Conservation (phyloP, 2,888 invertebrate genomes). For the Yponomeuta malinellus region DNA sequence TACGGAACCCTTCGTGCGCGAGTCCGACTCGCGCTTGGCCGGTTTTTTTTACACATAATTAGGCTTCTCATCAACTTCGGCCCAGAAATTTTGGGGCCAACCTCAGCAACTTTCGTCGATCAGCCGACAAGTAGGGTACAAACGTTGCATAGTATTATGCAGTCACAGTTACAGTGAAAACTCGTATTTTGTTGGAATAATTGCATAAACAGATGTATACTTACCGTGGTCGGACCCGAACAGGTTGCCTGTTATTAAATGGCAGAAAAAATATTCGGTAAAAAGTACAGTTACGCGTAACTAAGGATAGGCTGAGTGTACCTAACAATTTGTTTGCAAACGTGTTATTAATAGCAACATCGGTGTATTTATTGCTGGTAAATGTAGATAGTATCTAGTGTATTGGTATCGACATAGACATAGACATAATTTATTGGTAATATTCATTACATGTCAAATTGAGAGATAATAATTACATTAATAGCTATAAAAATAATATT, state of each 20-base stretch:
- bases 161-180: not conserved
- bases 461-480: too few relatives aligned
- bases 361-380: too few relatives aligned
- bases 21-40: too few relatives aligned
- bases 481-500: too few relatives aligned
- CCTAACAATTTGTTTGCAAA: too few relatives aligned
- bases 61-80: not conserved
- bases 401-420: too few relatives aligned
- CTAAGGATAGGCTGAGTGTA: too few relatives aligned
- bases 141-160: not conserved
- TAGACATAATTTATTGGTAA: too few relatives aligned
- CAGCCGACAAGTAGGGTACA: not conserved
- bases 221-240: not conserved
- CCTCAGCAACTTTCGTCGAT: not conserved
- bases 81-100: not conserved
- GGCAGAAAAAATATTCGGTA: not conserved
- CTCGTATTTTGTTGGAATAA: not conserved
- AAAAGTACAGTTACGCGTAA: not conserved
- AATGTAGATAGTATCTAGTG: too few relatives aligned
- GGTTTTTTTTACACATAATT: not conserved
- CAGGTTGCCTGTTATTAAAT: not conserved
- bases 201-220: constrained; percentile 1
- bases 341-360: too few relatives aligned
- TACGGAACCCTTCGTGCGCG: too few relatives aligned
- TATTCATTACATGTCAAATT: too few relatives aligned